These are phyloP conservation scores for Heliornis fulica DNA, from an alignment of 2,113 vertebrate species.

Conservation along the genomic window DNA sequence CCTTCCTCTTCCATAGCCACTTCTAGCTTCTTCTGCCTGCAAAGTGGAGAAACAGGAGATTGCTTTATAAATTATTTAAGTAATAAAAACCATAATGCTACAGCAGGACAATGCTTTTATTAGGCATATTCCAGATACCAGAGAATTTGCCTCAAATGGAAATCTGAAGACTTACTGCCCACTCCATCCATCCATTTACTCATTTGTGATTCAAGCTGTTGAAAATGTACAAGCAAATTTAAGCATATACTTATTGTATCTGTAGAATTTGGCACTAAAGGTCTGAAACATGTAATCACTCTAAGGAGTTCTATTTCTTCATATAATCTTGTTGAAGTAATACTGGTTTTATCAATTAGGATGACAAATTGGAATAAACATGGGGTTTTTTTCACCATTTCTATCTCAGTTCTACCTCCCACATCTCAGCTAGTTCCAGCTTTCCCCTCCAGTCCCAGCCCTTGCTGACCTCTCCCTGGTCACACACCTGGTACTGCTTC, in stretches of 20 bases:
- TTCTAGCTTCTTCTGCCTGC: conserved; percentile 97
- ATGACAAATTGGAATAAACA: not conserved
- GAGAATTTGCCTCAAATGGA: not conserved
- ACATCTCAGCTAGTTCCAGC: not conserved
- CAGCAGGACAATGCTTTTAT: not conserved
- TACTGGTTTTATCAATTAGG: not conserved
- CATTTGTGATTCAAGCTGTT: not conserved
- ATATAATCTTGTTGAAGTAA: not conserved
- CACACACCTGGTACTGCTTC: not conserved
- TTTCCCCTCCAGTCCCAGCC: not conserved
- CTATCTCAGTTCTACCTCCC: not conserved
- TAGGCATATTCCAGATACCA: not conserved
- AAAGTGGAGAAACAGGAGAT: not conserved
- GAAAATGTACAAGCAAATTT: not conserved
- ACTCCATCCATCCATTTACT: not conserved
- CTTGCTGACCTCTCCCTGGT: not conserved
- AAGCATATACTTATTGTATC: not conserved
- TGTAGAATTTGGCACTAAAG: not conserved
- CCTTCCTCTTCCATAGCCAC: conserved; percentile 98
- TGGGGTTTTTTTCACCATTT: not conserved
- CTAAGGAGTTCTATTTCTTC: not conserved
- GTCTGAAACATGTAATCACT: not conserved
- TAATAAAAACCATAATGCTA: not conserved
- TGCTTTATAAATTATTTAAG: not conserved
- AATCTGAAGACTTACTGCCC: not conserved